Conservation (phyloP, 2,888 invertebrate genomes). For the Palloptera scutellata region DNA sequence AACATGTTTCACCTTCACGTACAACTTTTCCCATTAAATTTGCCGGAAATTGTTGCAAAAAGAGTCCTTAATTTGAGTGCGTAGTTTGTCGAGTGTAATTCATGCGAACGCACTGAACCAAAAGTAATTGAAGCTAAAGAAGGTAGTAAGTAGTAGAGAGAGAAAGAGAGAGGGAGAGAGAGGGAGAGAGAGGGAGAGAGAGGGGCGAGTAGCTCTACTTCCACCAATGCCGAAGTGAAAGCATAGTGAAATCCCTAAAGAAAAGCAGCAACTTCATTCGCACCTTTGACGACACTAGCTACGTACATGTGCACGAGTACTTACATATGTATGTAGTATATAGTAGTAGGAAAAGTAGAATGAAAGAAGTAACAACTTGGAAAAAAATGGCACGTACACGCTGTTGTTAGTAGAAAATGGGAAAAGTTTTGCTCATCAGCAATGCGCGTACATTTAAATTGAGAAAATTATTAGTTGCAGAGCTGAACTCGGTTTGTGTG, state of each 20-base stretch:
- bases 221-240: too few relatives aligned
- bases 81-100: constrained; percentile 23
- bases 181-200: too few relatives aligned
- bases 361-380: background rate
- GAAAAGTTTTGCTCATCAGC: constrained; percentile 35
- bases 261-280: constrained; percentile 2
- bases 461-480: constrained; percentile 36
- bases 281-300: constrained; percentile 17
- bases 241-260: background rate
- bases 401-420: constrained; percentile 14
- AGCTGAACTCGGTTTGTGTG: constrained; percentile 2
- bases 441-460: constrained; percentile 32
- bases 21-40: constrained; percentile 31
- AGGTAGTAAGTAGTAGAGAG: too few relatives aligned
- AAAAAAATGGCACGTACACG: constrained; percentile 22
- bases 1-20: too few relatives aligned
- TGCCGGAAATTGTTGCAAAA: constrained; percentile 26
- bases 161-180: too few relatives aligned
- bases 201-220: too few relatives aligned
- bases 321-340: background rate
- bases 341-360: too few relatives aligned
- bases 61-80: constrained; percentile 24
- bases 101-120: constrained; percentile 15
- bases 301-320: too few relatives aligned
- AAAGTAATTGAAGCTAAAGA: constrained; percentile 8